Conservation (phyloP, 2,113 vertebrate species). For the Xiphias gladius region DNA sequence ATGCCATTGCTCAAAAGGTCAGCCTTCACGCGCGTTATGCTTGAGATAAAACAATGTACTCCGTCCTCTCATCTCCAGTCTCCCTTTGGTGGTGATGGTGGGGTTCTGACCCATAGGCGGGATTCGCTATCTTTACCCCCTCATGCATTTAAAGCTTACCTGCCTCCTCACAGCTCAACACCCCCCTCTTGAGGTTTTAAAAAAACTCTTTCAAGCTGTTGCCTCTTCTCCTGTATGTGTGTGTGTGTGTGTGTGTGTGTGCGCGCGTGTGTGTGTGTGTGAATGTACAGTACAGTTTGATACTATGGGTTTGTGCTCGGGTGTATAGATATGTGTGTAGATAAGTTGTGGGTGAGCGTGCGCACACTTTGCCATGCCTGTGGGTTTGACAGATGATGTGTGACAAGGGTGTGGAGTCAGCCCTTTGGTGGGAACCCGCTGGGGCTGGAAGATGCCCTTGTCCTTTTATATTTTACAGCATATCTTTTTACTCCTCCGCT, state of each 20-base stretch:
- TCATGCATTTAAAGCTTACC: slow-evolving; percentile 56
- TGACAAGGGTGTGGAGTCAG: slow-evolving; percentile 82
- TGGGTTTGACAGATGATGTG: slow-evolving; percentile 78
- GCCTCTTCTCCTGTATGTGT: neutral
- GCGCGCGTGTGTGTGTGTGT: slow-evolving; percentile 11
- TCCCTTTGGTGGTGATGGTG: slow-evolving; percentile 17
- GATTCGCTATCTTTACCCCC: slow-evolving; percentile 44
- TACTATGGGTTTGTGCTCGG: slow-evolving; percentile 19
- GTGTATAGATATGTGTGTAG: neutral
- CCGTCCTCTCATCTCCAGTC: slow-evolving; percentile 64
- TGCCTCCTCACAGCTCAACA: slow-evolving; percentile 56
- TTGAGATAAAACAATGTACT: slow-evolving; percentile 68
- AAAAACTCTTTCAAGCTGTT: slow-evolving; percentile 12
- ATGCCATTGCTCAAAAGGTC: slow-evolving; percentile 74
- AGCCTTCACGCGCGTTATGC: slow-evolving; percentile 64
- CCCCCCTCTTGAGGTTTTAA: slow-evolving; percentile 59
- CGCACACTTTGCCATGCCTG: slow-evolving; percentile 18
- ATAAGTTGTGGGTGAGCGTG: slow-evolving; percentile 13
- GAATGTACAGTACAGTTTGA: slow-evolving; percentile 1
- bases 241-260: too few species aligned
- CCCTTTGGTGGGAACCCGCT: slow-evolving; percentile 77
- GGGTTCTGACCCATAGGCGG: slow-evolving; percentile 38
- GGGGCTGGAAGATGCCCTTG: slow-evolving; percentile 77
- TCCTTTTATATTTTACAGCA: slow-evolving; percentile 75
- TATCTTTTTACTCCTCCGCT: slow-evolving; percentile 65